phyloP scores from a whole-genome alignment of 2,888 invertebrate species.

The Acanthococcus lagerstroemiae region DNA sequence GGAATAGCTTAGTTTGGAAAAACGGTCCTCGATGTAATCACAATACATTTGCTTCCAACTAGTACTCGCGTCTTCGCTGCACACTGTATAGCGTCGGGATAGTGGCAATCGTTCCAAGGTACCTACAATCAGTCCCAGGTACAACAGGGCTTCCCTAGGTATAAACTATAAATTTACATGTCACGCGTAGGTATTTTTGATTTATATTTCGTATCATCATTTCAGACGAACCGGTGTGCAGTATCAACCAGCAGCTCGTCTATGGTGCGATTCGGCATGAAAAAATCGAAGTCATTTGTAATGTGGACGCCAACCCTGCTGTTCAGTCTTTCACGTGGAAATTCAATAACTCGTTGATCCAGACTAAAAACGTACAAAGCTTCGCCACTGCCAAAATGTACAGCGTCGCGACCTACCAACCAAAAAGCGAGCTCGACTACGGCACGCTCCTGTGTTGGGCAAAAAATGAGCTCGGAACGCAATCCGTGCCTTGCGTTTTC shows the following conservation, averaged over 20 bases:
- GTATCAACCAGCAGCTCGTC: slow-evolving; percentile 33
- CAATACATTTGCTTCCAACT: no score
- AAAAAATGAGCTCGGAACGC: slow-evolving; percentile 34
- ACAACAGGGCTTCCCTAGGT: no score
- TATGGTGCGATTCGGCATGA: slow-evolving; percentile 35
- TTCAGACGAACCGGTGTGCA: slow-evolving; percentile 35
- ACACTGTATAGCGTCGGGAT: no score
- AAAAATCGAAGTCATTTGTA: slow-evolving; percentile 32
- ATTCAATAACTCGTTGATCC: slow-evolving; percentile 41
- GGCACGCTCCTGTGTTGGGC: slow-evolving; percentile 36
- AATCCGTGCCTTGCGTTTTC: slow-evolving; percentile 35
- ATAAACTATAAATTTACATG: no score
- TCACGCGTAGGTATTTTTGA: no score
- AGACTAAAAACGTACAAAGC: slow-evolving; percentile 56
- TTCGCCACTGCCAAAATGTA: slow-evolving; percentile 16
- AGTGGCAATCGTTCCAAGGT: no score
- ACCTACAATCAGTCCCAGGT: no score
- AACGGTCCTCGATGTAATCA: no score
- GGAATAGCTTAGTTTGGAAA: no score
- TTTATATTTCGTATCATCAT: no score
- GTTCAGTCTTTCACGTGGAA: slow-evolving; percentile 40
- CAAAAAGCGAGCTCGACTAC: slow-evolving; percentile 40
- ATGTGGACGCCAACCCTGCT: slow-evolving; percentile 42
- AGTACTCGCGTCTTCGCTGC: no score
- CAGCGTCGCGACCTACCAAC: slow-evolving; percentile 41